phyloP scores from a whole-genome alignment of 1,140 invertebrate genomes.

The Sycophaga agraensis region DNA sequence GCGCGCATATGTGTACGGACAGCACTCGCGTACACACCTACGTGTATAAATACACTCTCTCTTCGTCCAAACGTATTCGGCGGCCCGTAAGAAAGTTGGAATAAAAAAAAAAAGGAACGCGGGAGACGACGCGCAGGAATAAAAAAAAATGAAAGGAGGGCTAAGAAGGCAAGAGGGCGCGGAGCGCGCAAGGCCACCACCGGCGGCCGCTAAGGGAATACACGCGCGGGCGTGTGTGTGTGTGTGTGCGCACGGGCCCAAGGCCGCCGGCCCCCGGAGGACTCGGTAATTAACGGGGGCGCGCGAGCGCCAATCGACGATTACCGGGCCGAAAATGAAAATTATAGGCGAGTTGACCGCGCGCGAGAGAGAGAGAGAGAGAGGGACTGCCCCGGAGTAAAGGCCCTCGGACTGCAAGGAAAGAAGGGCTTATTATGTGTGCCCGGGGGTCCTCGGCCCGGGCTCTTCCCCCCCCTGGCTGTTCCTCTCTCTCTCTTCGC shows the following conservation, averaged over 20 bases:
- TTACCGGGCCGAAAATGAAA: conserved; percentile 46
- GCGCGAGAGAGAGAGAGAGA: no score
- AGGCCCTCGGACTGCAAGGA: not conserved
- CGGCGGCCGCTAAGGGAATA: not conserved
- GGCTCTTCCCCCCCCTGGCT: not conserved
- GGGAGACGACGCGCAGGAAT: not conserved
- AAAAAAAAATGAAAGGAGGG: not conserved
- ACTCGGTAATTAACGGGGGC: conserved; percentile 38
- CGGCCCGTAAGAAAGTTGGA: no score
- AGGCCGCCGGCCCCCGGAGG: no score
- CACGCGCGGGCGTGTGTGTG: not conserved
- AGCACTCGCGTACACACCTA: no score
- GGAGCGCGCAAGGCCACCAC: not conserved
- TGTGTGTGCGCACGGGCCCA: not conserved
- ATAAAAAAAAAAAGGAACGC: no score
- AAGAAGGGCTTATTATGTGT: not conserved
- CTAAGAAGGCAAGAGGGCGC: no score
- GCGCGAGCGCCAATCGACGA: conserved; percentile 30
- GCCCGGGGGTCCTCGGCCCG: no score
- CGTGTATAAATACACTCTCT: no score
- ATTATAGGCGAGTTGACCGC: conserved; percentile 35
- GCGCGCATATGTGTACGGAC: no score
- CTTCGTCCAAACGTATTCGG: no score
- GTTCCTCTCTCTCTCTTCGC: not conserved
- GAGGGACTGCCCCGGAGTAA: no score